These are phyloP conservation scores for Tenthredo mesomela DNA, from an alignment of 2,888 invertebrate species.

Conservation along the genomic window DNA sequence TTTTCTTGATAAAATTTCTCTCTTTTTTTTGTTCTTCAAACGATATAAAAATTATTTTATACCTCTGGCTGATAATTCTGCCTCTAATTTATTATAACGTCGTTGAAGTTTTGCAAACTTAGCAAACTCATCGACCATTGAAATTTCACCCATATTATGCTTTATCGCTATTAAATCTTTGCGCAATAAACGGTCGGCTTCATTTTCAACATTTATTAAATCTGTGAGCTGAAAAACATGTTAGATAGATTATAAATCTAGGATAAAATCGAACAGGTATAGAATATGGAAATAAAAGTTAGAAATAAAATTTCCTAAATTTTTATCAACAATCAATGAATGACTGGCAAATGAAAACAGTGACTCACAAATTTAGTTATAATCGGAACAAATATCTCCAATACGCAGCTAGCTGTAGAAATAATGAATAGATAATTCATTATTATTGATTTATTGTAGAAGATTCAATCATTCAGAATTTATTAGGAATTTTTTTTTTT, in stretches of 20 bases:
- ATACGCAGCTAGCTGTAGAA: constrained; percentile 67
- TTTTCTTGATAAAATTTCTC: no score
- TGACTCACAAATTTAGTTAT: constrained; percentile 71
- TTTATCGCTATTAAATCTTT: constrained; percentile 66
- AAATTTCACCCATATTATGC: constrained; percentile 71
- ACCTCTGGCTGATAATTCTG: constrained; percentile 70
- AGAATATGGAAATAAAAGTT: no score
- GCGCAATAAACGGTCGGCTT: constrained; percentile 63
- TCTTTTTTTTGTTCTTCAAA: no score
- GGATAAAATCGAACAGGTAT: constrained; percentile 39
- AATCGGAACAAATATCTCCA: constrained; percentile 66
- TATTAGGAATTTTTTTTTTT: background rate
- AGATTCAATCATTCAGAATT: background rate
- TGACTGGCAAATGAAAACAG: background rate
- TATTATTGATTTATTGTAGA: constrained; percentile 58
- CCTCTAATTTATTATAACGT: constrained; percentile 71
- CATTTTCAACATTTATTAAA: constrained; percentile 62
- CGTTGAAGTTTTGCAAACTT: constrained; percentile 76
- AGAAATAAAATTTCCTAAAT: no score
- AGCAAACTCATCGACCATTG: constrained; percentile 77
- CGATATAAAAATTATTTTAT: constrained; percentile 15
- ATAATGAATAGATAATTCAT: constrained; percentile 69
- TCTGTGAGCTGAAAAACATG: constrained; percentile 62
- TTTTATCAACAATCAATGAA: no score
- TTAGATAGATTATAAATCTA: constrained; percentile 13